A percentile compares a stretch with the other conserved stretches of the same genome.
Evolutionary conservation across 2,113 vertebrate genomes (phyloP).

Genomic region (Egretta garzetta): DNA sequence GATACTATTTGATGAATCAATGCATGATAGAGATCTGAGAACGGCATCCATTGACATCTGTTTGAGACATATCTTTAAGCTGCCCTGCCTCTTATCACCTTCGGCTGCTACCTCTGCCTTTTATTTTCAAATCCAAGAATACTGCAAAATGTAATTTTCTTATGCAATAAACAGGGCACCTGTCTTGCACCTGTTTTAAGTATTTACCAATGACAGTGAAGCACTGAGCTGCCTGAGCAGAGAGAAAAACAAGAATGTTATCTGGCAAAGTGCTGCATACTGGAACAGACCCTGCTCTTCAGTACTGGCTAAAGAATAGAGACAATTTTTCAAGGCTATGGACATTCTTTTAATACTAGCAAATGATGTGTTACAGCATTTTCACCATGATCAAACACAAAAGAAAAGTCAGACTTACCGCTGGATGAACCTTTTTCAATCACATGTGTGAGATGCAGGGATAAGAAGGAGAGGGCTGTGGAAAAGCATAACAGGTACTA

Average conservation of each 20-base stretch:
- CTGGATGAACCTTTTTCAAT: background rate
- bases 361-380: background rate
- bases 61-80: background rate
- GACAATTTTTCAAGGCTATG: constrained; percentile 23
- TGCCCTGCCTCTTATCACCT: background rate
- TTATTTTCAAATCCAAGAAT: background rate
- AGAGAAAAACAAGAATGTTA: background rate
- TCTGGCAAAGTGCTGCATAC: background rate
- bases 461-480: background rate
- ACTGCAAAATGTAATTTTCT: background rate
- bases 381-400: background rate
- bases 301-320: constrained; percentile 6
- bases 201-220: background rate
- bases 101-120: background rate
- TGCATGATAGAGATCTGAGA: background rate
- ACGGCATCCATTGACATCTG: background rate
- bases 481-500: constrained; percentile 11
- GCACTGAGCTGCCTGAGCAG: background rate
- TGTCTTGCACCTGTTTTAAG: background rate
- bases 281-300: background rate
- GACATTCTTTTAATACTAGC: constrained; percentile 5
- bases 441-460: background rate
- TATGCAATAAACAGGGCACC: background rate
- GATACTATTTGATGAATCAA: background rate
- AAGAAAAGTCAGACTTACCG: constrained; percentile 40